Evolutionary conservation across 2,113 vertebrate species (phyloP).

Genomic region (Scalopus aquaticus): DNA sequence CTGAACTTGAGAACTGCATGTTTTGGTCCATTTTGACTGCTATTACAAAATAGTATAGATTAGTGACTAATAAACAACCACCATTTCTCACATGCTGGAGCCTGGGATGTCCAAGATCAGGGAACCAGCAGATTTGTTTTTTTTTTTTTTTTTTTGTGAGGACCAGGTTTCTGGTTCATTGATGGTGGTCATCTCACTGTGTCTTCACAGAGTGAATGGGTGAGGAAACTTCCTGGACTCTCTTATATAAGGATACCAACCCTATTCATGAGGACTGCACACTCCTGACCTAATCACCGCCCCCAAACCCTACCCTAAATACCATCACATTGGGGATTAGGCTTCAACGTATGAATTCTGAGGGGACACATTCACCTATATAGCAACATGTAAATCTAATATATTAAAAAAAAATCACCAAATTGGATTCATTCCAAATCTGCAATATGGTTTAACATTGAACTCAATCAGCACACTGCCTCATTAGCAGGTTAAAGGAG

Average conservation of each 20-base stretch:
- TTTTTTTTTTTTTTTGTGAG: background rate
- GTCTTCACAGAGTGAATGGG: background rate
- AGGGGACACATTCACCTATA: background rate
- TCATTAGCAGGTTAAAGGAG: slow-evolving; percentile 43
- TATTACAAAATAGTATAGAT: slow-evolving; percentile 10
- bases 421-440: slow-evolving; percentile 10
- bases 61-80: background rate
- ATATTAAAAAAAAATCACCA: slow-evolving; percentile 34
- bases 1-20: background rate
- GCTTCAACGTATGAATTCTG: background rate
- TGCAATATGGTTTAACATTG: slow-evolving; percentile 35
- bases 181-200: background rate
- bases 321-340: background rate
- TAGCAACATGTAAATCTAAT: background rate
- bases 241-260: background rate
- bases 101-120: background rate
- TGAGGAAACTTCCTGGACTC: background rate
- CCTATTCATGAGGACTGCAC: background rate
- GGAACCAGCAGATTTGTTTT: background rate
- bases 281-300: background rate
- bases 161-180: background rate
- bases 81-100: background rate
- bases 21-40: background rate
- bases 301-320: background rate
- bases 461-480: background rate